A percentile compares a stretch with the other conserved stretches of the same genome.
phyloP scores from a whole-genome alignment of 2,113 vertebrate species.

The Petrocephalus microphthalmus region DNA sequence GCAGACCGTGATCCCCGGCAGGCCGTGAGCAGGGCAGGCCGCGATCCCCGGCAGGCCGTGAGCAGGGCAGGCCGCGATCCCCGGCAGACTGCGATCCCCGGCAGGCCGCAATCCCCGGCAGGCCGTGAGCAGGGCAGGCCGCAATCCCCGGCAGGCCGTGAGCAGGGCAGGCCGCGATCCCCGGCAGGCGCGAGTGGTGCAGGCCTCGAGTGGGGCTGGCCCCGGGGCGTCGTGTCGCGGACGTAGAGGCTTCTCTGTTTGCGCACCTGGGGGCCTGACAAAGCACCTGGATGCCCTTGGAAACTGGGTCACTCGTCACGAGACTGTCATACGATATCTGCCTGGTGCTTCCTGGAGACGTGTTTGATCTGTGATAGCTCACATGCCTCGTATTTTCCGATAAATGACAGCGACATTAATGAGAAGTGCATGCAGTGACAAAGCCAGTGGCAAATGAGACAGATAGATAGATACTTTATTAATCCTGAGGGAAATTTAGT shows the following conservation, averaged over 20 bases:
- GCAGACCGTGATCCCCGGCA: neutral
- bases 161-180: too few species aligned
- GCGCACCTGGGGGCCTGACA: neutral
- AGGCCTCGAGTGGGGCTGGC: slow-evolving; percentile 43
- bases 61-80: too few species aligned
- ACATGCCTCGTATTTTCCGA: neutral
- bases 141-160: too few species aligned
- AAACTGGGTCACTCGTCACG: neutral
- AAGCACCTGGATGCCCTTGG: neutral
- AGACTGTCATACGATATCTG: neutral
- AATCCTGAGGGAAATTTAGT: too few species aligned
- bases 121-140: slow-evolving; percentile 92
- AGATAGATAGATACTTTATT: too few species aligned
- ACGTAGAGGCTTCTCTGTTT: neutral
- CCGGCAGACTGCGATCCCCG: too few species aligned
- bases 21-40: slow-evolving; percentile 43
- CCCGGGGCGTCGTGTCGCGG: neutral
- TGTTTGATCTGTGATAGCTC: neutral
- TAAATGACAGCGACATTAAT: neutral
- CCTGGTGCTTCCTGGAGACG: neutral
- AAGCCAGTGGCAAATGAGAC: neutral
- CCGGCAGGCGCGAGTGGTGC: neutral
- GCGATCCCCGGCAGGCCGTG: too few species aligned
- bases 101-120: too few species aligned
- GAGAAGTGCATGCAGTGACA: neutral